Evolutionary conservation across 2,797 vertebrate species (phyloP).

Genomic region (Betta splendens): DNA sequence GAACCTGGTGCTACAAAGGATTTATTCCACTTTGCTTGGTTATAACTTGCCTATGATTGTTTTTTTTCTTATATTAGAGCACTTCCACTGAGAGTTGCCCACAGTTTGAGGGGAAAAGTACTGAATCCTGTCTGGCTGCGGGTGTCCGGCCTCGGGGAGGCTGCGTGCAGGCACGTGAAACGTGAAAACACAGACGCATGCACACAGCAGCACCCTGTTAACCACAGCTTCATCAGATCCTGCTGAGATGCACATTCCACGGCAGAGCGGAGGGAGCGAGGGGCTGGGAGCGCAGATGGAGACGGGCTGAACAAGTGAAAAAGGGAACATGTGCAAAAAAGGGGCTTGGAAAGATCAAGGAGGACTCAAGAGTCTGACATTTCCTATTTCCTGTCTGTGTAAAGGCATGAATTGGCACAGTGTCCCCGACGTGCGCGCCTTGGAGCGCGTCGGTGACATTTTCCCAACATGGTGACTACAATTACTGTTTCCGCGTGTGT

Average conservation of each 20-base stretch:
- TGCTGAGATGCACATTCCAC: conserved; percentile 79
- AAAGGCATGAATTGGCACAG: conserved; percentile 41
- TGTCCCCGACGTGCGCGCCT: conserved; percentile 39
- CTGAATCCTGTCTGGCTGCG: too few species aligned
- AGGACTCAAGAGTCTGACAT: conserved; percentile 59
- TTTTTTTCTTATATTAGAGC: too few species aligned
- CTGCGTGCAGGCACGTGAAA: conserved; percentile 39
- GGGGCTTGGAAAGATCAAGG: conserved; percentile 11
- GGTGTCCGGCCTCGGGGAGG: conserved; percentile 26
- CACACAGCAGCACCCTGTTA: conserved; percentile 58
- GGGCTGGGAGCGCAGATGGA: conserved; percentile 44
- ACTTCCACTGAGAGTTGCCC: conserved; percentile 1
- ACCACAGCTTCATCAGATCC: conserved; percentile 69
- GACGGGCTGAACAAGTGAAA: conserved; percentile 55
- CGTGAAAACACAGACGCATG: conserved; percentile 42
- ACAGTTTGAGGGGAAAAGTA: too few species aligned
- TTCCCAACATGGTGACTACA: conserved; percentile 43
- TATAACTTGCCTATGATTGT: too few species aligned
- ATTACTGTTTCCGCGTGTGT: conserved; percentile 55
- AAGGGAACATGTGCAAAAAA: conserved; percentile 11
- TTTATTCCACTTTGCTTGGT: too few species aligned
- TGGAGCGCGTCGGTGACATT: conserved; percentile 29
- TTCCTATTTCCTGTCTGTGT: conserved; percentile 71
- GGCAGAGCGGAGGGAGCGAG: conserved; percentile 29
- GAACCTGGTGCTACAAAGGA: too few species aligned